A percentile compares a stretch with the other conserved stretches of the same genome.
Evolutionary conservation across 2,797 vertebrate species (phyloP).

Genomic region (Chiloscyllium punctatum): DNA sequence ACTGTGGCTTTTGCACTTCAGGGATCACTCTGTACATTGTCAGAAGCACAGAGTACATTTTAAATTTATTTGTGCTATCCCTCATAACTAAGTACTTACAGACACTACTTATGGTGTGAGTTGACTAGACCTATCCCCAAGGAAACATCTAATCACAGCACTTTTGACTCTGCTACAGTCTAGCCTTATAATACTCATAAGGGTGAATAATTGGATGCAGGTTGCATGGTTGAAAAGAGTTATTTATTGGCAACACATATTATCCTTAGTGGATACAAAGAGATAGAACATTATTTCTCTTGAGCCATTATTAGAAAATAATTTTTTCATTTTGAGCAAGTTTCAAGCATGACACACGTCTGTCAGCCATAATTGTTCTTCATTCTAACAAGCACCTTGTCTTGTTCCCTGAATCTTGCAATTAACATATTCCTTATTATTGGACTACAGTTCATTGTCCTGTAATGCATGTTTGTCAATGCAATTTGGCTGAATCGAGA

Average conservation of each 20-base stretch:
- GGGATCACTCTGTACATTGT: slow-evolving; percentile 34
- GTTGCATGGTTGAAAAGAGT: background rate
- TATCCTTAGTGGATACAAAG: slow-evolving; percentile 19
- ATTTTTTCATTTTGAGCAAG: background rate
- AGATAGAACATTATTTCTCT: slow-evolving; percentile 21
- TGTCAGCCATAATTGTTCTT: background rate
- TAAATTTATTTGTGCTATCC: slow-evolving; percentile 36
- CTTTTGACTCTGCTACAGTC: slow-evolving; percentile 23
- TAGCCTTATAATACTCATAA: slow-evolving; percentile 34
- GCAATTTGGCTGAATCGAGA: no score
- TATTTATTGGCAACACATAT: background rate
- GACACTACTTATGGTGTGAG: slow-evolving; percentile 15
- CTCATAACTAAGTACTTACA: slow-evolving; percentile 36
- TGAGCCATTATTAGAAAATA: slow-evolving; percentile 20
- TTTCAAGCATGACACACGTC: background rate
- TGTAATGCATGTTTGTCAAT: background rate
- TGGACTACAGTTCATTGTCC: slow-evolving; percentile 37
- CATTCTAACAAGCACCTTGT: slow-evolving; percentile 36
- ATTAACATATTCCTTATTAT: slow-evolving; percentile 43
- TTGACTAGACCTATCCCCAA: slow-evolving; percentile 33
- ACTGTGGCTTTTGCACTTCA: slow-evolving; percentile 22
- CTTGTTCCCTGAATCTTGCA: slow-evolving; percentile 35
- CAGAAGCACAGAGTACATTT: slow-evolving; percentile 13
- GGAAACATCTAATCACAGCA: slow-evolving; percentile 37
- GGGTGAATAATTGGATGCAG: slow-evolving; percentile 33